phyloP scores from a whole-genome alignment of 1,140 invertebrate species.

The Andricus grossulariae region DNA sequence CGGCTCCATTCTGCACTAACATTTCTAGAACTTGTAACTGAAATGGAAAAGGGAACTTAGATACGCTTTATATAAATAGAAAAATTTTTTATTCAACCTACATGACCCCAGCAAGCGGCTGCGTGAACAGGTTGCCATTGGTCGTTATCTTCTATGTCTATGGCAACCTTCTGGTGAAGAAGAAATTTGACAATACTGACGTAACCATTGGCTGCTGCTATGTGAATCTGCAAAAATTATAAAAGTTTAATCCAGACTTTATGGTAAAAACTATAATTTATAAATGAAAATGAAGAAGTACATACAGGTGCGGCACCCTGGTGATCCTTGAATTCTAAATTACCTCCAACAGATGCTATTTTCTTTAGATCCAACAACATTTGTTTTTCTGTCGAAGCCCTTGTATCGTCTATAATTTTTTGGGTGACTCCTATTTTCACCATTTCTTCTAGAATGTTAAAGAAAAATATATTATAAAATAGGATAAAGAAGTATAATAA shows the following conservation, averaged over 20 bases:
- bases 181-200: conserved; percentile 96
- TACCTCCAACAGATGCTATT: conserved; percentile 82
- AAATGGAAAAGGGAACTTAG: conserved; percentile 59
- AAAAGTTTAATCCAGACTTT: conserved; percentile 1
- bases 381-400: conserved; percentile 91
- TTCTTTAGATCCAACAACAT: conserved; percentile 94
- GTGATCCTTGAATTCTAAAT: conserved; percentile 90
- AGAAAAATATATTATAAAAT: conserved; percentile 19
- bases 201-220: conserved; percentile 99
- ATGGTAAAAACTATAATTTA: conserved; percentile 32
- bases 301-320: conserved; percentile 95
- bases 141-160: conserved; percentile 94
- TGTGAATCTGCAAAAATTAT: conserved; percentile 86
- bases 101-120: conserved; percentile 98
- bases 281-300: conserved; percentile 45
- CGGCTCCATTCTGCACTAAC: conserved; percentile 95
- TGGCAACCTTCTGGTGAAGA: conserved; percentile 92
- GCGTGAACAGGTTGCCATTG: conserved; percentile 97
- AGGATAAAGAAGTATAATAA: not conserved
- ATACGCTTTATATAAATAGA: not conserved
- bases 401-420: conserved; percentile 95
- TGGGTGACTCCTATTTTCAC: conserved; percentile 94
- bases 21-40: conserved; percentile 96
- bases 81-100: conserved; percentile 75
- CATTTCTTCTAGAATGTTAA: conserved; percentile 85